Evolutionary conservation across 2,888 invertebrate genomes (phyloP).

Genomic region (Cistogaster globosa): DNA sequence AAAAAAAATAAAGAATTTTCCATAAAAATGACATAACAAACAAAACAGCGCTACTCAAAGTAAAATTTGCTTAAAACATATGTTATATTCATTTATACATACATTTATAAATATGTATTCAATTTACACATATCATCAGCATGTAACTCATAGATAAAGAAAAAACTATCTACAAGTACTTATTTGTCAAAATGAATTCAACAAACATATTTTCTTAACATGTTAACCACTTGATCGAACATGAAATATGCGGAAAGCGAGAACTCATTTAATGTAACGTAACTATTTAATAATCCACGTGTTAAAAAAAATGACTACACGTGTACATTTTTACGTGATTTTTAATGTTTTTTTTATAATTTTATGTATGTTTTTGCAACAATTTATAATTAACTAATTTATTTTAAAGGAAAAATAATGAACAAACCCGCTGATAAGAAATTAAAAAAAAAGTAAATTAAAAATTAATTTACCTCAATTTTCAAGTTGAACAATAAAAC

Average conservation of each 20-base stretch:
- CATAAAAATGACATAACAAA: conserved; percentile 1
- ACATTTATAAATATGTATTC: not conserved
- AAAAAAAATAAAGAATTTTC: not conserved
- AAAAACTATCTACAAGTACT: conserved; percentile 8
- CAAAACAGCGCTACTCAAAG: conserved; percentile 8
- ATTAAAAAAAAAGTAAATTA: not conserved
- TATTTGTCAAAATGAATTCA: conserved; percentile 8
- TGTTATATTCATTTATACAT: not conserved
- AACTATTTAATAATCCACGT: conserved; percentile 24
- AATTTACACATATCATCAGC: no score
- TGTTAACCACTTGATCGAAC: conserved; percentile 9
- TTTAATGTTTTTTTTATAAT: not conserved
- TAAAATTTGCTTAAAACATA: conserved; percentile 32
- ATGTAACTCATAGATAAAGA: not conserved
- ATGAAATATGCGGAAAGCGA: conserved; percentile 41
- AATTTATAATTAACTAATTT: conserved; percentile 1
- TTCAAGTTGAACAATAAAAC: conserved; percentile 30
- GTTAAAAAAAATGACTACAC: conserved; percentile 4
- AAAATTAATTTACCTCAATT: conserved; percentile 59
- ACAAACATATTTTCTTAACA: not conserved
- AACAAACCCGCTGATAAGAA: conserved; percentile 48
- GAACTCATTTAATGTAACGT: not conserved
- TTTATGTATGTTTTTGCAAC: not conserved
- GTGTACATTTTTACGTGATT: not conserved
- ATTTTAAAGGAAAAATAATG: conserved; percentile 22